Conservation (phyloP, 2,797 vertebrate genomes). For the Cossypha caffra region DNA sequence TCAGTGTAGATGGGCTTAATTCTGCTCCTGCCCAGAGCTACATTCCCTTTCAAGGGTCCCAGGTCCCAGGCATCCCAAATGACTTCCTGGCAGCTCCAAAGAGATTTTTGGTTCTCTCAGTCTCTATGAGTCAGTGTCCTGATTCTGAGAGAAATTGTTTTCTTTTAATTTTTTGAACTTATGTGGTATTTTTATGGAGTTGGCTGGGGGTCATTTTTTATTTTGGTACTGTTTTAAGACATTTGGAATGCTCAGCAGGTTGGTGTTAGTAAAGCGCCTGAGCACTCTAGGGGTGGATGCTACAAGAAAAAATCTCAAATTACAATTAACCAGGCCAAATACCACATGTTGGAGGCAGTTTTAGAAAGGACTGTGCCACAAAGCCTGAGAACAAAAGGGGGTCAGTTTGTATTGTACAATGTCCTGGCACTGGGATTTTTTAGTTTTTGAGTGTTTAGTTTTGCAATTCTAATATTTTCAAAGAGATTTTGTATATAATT, state of each 20-base stretch:
- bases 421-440: background rate
- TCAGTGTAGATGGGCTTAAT: background rate
- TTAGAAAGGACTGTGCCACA: background rate
- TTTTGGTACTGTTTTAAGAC: background rate
- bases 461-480: background rate
- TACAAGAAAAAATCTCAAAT: background rate
- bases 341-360: background rate
- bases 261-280: background rate
- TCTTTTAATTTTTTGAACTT: background rate
- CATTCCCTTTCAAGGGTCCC: background rate
- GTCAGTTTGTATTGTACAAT: rapidly evolving
- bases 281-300: background rate
- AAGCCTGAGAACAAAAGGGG: background rate
- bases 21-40: background rate
- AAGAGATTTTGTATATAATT: background rate
- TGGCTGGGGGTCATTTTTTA: background rate
- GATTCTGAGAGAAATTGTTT: background rate
- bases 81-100: background rate
- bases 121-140: background rate
- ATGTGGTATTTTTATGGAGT: background rate
- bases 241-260: background rate
- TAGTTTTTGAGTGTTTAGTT: background rate
- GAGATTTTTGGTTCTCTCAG: background rate
- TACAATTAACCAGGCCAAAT: background rate
- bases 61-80: background rate